These are phyloP conservation scores for Abrostola triplasia DNA, from an alignment of 2,888 invertebrate species.

Conservation along the genomic window DNA sequence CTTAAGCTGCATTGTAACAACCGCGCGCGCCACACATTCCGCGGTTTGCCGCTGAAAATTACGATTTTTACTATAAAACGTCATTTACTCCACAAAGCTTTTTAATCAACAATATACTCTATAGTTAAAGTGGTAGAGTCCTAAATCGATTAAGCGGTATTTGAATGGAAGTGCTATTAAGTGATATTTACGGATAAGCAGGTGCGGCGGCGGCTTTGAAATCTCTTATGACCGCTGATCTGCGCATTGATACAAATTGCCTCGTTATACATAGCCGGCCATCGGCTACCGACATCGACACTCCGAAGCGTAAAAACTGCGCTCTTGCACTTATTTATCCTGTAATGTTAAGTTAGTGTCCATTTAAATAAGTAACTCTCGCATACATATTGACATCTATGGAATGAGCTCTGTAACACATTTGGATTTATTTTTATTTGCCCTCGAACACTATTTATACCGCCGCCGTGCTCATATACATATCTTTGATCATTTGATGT, in stretches of 20 bases:
- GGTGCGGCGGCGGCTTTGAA: constrained; percentile 82
- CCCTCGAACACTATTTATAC: too few relatives aligned
- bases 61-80: constrained; percentile 52
- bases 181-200: constrained; percentile 78
- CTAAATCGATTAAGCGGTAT: constrained; percentile 22
- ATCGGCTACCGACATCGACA: constrained; percentile 48
- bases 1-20: constrained; percentile 55
- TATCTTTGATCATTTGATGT: constrained; percentile 29
- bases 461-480: neutral
- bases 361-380: constrained; percentile 10
- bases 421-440: neutral
- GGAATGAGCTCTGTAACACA: neutral
- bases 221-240: constrained; percentile 72
- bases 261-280: constrained; percentile 70
- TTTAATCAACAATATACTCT: constrained; percentile 47
- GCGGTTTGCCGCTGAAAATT: constrained; percentile 81
- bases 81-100: constrained; percentile 34
- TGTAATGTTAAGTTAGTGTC: constrained; percentile 3
- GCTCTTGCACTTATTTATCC: constrained; percentile 26
- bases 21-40: constrained; percentile 74
- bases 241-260: constrained; percentile 80
- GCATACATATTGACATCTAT: neutral
- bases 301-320: constrained; percentile 37
- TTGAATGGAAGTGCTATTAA: constrained; percentile 68
- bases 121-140: constrained; percentile 27